These are phyloP conservation scores for Dissostichus mawsoni DNA, from an alignment of 2,113 vertebrate genomes.

Conservation along the genomic window DNA sequence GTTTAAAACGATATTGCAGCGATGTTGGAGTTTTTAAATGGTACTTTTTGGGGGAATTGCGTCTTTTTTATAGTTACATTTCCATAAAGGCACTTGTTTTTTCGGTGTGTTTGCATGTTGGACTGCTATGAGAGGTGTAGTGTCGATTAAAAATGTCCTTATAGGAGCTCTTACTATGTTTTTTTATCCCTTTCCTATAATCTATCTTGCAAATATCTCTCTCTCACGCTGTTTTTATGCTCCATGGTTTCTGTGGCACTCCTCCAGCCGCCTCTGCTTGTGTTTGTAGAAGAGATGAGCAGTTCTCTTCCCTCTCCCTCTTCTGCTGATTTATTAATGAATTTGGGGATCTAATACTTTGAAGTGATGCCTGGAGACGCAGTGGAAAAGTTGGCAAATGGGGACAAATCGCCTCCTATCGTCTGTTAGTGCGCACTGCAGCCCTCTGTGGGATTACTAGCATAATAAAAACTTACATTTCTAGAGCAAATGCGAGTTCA, in stretches of 20 bases:
- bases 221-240: background rate
- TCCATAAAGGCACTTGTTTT: background rate
- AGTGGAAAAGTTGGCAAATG: constrained; percentile 47
- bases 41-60: background rate
- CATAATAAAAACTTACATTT: background rate
- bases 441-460: constrained; percentile 4
- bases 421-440: constrained; percentile 30
- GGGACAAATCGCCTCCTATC: constrained; percentile 76
- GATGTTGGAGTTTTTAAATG: background rate
- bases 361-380: constrained; percentile 64
- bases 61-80: background rate
- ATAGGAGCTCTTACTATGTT: background rate
- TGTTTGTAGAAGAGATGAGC: constrained; percentile 37
- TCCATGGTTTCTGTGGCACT: background rate
- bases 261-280: background rate
- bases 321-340: constrained; percentile 74
- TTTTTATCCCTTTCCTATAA: background rate
- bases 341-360: constrained; percentile 68
- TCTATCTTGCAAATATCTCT: background rate
- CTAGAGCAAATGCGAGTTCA: background rate
- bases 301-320: constrained; percentile 12
- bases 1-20: no score
- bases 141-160: background rate
- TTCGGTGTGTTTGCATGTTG: background rate
- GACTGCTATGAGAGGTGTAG: background rate